Conservation (phyloP, 2,888 invertebrate genomes). For the Dermolepida albohirtum region DNA sequence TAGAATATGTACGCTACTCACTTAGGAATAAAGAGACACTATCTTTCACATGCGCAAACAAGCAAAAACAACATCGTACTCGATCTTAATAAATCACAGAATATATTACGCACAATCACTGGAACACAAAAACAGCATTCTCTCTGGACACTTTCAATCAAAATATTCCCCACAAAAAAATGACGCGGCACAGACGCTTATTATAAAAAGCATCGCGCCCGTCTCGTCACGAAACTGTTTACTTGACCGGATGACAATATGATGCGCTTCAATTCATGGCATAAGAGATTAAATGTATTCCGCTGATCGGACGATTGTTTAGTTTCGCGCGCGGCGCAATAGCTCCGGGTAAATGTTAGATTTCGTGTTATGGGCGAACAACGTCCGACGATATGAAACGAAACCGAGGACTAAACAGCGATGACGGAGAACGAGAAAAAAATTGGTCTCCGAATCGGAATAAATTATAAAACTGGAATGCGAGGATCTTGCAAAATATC, state of each 20-base stretch:
- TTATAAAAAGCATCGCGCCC: neutral
- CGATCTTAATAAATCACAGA: neutral
- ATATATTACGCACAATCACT: slow-evolving; percentile 18
- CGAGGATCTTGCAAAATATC: slow-evolving; percentile 39
- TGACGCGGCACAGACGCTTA: neutral
- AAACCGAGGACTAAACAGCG: slow-evolving; percentile 25
- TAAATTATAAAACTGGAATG: slow-evolving; percentile 44
- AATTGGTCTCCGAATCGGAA: slow-evolving; percentile 29
- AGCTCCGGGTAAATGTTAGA: neutral
- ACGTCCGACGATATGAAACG: slow-evolving; percentile 32
- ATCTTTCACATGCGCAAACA: too few species aligned
- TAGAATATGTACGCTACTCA: too few species aligned
- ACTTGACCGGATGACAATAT: too few species aligned
- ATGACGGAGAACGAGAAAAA: slow-evolving; percentile 28
- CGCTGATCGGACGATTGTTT: too few species aligned
- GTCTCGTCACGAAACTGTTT: too few species aligned
- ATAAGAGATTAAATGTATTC: too few species aligned
- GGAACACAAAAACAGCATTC: slow-evolving; percentile 4
- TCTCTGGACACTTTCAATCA: slow-evolving; percentile 12
- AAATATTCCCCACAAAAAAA: slow-evolving; percentile 5
- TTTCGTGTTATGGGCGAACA: slow-evolving; percentile 18
- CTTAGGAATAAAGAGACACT: too few species aligned
- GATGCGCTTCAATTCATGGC: too few species aligned
- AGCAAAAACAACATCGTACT: too few species aligned
- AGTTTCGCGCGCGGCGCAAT: too few species aligned